Conservation (phyloP, 2,113 vertebrate genomes). For the Corvus cornix region DNA sequence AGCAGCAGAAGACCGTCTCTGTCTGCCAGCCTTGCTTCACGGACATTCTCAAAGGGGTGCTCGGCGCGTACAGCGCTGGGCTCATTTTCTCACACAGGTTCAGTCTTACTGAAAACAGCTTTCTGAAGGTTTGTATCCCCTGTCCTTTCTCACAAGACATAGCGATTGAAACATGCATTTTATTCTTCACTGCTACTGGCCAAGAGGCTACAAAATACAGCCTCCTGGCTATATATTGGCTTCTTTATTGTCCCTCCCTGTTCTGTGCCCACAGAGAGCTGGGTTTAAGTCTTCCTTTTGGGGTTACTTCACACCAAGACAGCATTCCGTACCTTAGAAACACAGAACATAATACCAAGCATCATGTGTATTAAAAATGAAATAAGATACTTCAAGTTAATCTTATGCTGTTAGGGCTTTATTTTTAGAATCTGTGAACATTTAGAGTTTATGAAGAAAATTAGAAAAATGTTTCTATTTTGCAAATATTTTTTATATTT, state of each 20-base stretch:
- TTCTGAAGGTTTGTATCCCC: neutral
- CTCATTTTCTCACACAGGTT: neutral
- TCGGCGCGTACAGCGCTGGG: neutral
- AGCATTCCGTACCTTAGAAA: slow-evolving; percentile 19
- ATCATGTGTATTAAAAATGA: slow-evolving; percentile 39
- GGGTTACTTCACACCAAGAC: slow-evolving; percentile 17
- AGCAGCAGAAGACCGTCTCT: neutral
- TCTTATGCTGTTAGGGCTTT: slow-evolving; percentile 49
- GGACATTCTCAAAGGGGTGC: neutral
- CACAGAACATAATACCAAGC: neutral
- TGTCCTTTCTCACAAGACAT: neutral
- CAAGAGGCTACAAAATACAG: neutral
- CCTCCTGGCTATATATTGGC: neutral
- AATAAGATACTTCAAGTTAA: slow-evolving; percentile 57
- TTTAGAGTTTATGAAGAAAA: slow-evolving; percentile 60
- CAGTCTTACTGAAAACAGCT: neutral
- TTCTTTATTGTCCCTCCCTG: neutral
- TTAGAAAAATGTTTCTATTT: slow-evolving; percentile 57
- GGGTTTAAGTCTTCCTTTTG: slow-evolving; percentile 18
- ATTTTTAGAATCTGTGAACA: slow-evolving; percentile 61
- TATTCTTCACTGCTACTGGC: neutral
- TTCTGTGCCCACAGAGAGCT: neutral
- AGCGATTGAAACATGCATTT: neutral
- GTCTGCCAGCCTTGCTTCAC: neutral
- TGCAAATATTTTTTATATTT: slow-evolving; percentile 62